phyloP scores from a whole-genome alignment of 2,113 vertebrate genomes.

The Muntiacus reevesi region DNA sequence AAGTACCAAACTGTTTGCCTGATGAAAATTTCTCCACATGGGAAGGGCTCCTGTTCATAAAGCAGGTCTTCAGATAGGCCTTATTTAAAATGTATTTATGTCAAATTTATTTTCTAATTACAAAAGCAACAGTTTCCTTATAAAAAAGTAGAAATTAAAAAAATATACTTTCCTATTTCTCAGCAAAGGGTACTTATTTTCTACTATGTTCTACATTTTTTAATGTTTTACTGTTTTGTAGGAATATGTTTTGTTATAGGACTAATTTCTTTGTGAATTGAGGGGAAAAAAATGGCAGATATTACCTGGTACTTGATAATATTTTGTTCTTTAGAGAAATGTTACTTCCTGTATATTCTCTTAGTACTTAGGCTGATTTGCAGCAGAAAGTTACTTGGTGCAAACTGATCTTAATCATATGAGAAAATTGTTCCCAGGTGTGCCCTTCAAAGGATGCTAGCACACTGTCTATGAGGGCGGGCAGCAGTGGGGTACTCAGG shows the following conservation, averaged over 20 bases:
- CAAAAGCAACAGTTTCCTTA: not conserved
- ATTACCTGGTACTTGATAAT: not conserved
- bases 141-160: not conserved
- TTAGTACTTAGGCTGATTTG: conserved; percentile 86
- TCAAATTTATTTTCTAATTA: not conserved
- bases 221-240: not conserved
- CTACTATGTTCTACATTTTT: not conserved
- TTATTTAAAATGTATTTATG: not conserved
- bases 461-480: conserved; percentile 84
- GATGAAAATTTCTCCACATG: not conserved
- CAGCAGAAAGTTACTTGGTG: conserved; percentile 82
- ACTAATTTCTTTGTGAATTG: not conserved
- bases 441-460: conserved; percentile 78
- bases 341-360: not conserved
- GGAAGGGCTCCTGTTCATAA: not conserved
- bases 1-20: not conserved
- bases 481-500: conserved; percentile 80
- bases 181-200: not conserved
- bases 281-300: not conserved
- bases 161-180: not conserved
- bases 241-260: not conserved
- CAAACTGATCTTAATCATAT: conserved; percentile 92
- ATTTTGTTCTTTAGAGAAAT: not conserved
- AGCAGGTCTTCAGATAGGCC: not conserved
- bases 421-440: conserved; percentile 88